These are phyloP conservation scores for Ardeotis arabs DNA, from an alignment of 2,113 vertebrate species.

Conservation along the genomic window DNA sequence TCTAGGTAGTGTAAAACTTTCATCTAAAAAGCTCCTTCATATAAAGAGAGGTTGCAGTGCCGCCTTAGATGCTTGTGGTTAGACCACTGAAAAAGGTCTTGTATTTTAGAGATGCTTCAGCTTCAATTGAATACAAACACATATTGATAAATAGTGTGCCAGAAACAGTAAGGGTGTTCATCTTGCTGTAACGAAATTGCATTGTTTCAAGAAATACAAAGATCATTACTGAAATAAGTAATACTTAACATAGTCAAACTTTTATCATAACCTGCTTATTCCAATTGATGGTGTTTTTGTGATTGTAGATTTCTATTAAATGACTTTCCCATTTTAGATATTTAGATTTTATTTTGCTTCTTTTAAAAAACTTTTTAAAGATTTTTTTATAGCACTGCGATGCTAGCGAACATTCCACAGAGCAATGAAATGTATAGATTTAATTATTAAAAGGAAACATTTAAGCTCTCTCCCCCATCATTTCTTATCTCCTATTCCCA, in stretches of 20 bases:
- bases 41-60: neutral
- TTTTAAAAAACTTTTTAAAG: neutral
- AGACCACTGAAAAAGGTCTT: neutral
- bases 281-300: neutral
- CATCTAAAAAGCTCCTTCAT: neutral
- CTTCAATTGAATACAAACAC: neutral
- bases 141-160: neutral
- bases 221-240: neutral
- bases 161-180: neutral
- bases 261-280: neutral
- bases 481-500: neutral
- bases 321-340: neutral
- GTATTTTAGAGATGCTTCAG: neutral
- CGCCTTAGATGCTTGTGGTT: neutral
- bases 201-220: neutral
- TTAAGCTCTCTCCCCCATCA: neutral
- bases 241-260: neutral
- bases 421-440: neutral
- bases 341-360: neutral
- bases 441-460: neutral
- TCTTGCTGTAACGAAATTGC: neutral
- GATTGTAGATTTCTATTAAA: neutral
- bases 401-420: neutral
- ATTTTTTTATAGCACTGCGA: neutral
- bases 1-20: neutral